Evolutionary conservation across 1,140 invertebrate genomes (phyloP), one percentile per base, ranked within the genome.

Genomic region (Sogatella furcifera): DNA sequence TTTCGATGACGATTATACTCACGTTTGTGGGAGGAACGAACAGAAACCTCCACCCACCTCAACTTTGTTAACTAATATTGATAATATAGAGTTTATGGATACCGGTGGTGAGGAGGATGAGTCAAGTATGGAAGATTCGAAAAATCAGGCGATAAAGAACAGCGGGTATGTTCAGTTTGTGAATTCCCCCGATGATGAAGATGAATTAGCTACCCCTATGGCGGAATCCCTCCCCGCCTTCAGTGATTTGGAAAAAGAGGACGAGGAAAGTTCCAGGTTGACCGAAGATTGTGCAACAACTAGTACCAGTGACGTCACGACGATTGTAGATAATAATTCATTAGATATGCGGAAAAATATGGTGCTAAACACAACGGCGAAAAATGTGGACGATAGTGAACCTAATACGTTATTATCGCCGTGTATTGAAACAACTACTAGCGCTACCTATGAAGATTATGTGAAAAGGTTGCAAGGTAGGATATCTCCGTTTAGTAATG

Each of bases 61-160:
- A 14, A 59, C 46, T 22, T 44, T 72, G 10, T 55, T 69, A 15
- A 61, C 69, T 6, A 70, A 78, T 64, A 68, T 78, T 10, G 77
- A 80, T 55, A 74, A 71, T 62, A 84, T 89, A 55, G 85, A 87
- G 67, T 90, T 83, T 62, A 86, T 88, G 84, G 87, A 89, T 65
- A 86, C 84, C 0, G 84, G 84, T 44, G 84, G 80, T 68, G 78
- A 76, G 46, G 83, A 81, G 69, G 78, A 75, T 34, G 65, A 68
- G 22, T 66, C 66, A 49, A 63, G 62, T 46, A 63, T 55, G 53
- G 67, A 69, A 13, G 68, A 69, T 15, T 60, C 43, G 19, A 81
- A 80, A 60, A 73, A 74, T 15, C 70, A 75, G 1, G 56, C 75
- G 21, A 52, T 80, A 9, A 78, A 78, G 54, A 85, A 86, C 70